phyloP scores from a whole-genome alignment of 2,888 invertebrate species.

The Herminia tarsipennalis region DNA sequence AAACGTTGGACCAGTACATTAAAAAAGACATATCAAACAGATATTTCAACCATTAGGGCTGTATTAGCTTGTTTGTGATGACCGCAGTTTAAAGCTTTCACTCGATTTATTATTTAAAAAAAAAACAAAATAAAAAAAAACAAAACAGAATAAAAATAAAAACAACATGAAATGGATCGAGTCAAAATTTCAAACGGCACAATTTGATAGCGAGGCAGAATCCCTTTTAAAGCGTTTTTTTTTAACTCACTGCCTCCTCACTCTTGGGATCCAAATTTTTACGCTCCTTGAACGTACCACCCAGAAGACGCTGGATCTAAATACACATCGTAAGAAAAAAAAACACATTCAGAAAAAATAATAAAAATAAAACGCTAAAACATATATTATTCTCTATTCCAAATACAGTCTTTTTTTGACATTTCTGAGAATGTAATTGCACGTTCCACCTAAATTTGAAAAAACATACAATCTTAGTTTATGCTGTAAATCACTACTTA shows the following conservation, averaged over 20 bases:
- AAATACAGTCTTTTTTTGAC: too few relatives aligned
- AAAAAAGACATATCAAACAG: neutral
- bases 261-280: conserved; percentile 89
- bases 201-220: conserved; percentile 26
- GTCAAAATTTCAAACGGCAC: conserved; percentile 31
- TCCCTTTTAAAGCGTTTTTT: conserved; percentile 47
- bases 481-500: too few relatives aligned
- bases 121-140: neutral
- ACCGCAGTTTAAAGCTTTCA: conserved; percentile 19
- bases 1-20: too few relatives aligned
- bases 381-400: too few relatives aligned
- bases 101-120: conserved; percentile 11
- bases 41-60: conserved; percentile 21
- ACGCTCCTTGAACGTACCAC: conserved; percentile 87
- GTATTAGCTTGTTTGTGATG: conserved; percentile 17
- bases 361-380: conserved; percentile 51
- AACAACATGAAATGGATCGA: conserved; percentile 21
- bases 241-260: conserved; percentile 88
- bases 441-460: too few relatives aligned
- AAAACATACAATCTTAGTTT: too few relatives aligned
- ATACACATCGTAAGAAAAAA: conserved; percentile 61
- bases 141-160: conserved; percentile 1
- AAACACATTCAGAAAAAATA: conserved; percentile 57
- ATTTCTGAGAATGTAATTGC: too few relatives aligned
- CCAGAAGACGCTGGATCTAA: conserved; percentile 91